phyloP scores from a whole-genome alignment of 2,113 vertebrate genomes.

The Brachirus orientalis region DNA sequence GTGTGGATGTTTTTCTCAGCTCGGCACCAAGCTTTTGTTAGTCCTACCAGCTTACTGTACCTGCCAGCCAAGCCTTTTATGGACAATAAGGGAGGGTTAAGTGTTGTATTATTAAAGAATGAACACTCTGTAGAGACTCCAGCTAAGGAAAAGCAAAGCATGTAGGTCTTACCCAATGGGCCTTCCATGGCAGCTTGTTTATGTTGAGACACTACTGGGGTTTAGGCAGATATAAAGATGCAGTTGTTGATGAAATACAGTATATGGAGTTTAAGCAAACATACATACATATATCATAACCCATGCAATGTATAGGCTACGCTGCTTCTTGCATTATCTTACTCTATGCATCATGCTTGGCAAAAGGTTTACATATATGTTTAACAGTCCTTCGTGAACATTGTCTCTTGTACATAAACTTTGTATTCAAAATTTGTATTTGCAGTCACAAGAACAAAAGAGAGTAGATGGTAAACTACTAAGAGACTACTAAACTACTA shows the following conservation, averaged over 20 bases:
- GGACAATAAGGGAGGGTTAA: slow-evolving; percentile 70
- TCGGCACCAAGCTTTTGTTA: slow-evolving; percentile 59
- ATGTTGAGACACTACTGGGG: slow-evolving; percentile 46
- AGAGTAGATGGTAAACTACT: slow-evolving; percentile 27
- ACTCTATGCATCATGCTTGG: not conserved
- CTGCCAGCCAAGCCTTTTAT: slow-evolving; percentile 70
- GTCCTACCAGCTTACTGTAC: slow-evolving; percentile 70
- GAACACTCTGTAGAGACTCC: slow-evolving; percentile 57
- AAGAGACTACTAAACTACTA: no score
- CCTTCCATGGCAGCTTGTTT: slow-evolving; percentile 60
- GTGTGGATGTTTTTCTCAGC: slow-evolving; percentile 69
- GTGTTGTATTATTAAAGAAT: slow-evolving; percentile 78
- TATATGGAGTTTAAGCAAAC: slow-evolving; percentile 32
- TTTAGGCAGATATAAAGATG: slow-evolving; percentile 53
- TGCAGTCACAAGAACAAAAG: slow-evolving; percentile 1
- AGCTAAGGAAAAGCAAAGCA: slow-evolving; percentile 49
- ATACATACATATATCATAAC: slow-evolving; percentile 22
- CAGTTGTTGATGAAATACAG: slow-evolving; percentile 53
- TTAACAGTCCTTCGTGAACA: slow-evolving; percentile 4
- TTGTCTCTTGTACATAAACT: not conserved
- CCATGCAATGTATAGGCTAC: slow-evolving; percentile 1
- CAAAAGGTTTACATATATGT: slow-evolving; percentile 7
- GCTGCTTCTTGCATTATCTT: not conserved
- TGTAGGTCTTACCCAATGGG: slow-evolving; percentile 70
- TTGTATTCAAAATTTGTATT: not conserved